These are phyloP conservation scores for Sinhomidia bicolor DNA, from an alignment of 2,888 invertebrate species.

Conservation along the genomic window DNA sequence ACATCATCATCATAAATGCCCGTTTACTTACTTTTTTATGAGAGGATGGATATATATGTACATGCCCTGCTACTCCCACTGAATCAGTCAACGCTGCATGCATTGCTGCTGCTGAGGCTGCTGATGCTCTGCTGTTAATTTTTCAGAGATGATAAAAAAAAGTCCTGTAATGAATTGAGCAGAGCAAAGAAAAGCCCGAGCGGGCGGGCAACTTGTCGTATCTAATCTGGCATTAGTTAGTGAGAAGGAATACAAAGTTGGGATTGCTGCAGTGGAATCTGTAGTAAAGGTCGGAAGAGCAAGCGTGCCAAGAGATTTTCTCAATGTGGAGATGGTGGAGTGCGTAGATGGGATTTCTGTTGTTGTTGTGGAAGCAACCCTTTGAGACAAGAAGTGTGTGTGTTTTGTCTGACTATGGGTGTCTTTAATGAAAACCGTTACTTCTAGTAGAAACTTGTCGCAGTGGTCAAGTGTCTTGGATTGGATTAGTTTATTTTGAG, in stretches of 20 bases:
- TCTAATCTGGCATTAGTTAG: neutral
- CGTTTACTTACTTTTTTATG: neutral
- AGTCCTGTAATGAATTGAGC: conserved; percentile 53
- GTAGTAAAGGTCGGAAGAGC: conserved; percentile 13
- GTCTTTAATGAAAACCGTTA: conserved; percentile 57
- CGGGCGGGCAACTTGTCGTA: conserved; percentile 60
- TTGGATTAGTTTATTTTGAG: too few relatives aligned
- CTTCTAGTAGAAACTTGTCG: neutral
- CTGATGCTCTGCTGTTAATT: too few relatives aligned
- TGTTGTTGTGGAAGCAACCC: neutral
- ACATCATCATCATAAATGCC: neutral
- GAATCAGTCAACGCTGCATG: neutral
- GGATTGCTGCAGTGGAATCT: neutral
- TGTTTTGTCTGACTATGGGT: too few relatives aligned
- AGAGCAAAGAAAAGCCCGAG: conserved; percentile 47
- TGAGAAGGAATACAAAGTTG: neutral
- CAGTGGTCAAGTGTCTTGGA: neutral
- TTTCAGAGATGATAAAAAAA: neutral
- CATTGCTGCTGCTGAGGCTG: neutral
- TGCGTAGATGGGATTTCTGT: neutral
- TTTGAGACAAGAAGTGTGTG: too few relatives aligned
- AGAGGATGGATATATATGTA: too few relatives aligned
- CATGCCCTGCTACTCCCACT: too few relatives aligned
- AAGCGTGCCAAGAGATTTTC: conserved; percentile 52
- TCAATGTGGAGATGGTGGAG: neutral